A percentile compares a stretch with the other conserved stretches of the same genome.
Evolutionary conservation across 2,113 vertebrate species (phyloP).

Genomic region (Labrus mixtus): DNA sequence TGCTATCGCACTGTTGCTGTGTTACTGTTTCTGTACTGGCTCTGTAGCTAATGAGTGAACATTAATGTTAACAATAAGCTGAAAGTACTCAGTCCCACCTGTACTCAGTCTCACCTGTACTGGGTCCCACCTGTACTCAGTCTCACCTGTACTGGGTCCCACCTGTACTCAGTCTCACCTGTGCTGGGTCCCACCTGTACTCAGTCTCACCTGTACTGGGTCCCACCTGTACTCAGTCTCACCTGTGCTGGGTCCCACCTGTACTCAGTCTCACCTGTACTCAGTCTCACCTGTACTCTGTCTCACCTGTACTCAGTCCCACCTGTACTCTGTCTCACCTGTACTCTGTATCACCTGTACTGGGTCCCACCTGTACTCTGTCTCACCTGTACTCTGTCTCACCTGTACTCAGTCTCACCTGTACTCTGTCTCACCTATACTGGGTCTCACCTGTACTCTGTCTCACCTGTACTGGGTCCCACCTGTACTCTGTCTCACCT

Average conservation of each 20-base stretch:
- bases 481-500: conserved; percentile 80
- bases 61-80: too few species aligned
- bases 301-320: conserved; percentile 84
- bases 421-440: too few species aligned
- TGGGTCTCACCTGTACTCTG: too few species aligned
- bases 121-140: too few species aligned
- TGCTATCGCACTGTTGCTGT: too few species aligned
- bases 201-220: conserved; percentile 84
- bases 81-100: too few species aligned
- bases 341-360: too few species aligned
- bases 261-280: conserved; percentile 83
- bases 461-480: conserved; percentile 84
- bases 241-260: conserved; percentile 82
- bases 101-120: too few species aligned
- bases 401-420: conserved; percentile 80
- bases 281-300: too few species aligned
- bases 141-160: conserved; percentile 84
- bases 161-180: conserved; percentile 80
- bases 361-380: too few species aligned
- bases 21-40: too few species aligned
- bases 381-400: conserved; percentile 84
- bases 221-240: conserved; percentile 24
- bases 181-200: conserved; percentile 13
- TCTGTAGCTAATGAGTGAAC: too few species aligned
- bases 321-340: conserved; percentile 80